These are phyloP conservation scores for Xerus rutilus DNA, from an alignment of 2,797 vertebrate species.

Conservation along the genomic window DNA sequence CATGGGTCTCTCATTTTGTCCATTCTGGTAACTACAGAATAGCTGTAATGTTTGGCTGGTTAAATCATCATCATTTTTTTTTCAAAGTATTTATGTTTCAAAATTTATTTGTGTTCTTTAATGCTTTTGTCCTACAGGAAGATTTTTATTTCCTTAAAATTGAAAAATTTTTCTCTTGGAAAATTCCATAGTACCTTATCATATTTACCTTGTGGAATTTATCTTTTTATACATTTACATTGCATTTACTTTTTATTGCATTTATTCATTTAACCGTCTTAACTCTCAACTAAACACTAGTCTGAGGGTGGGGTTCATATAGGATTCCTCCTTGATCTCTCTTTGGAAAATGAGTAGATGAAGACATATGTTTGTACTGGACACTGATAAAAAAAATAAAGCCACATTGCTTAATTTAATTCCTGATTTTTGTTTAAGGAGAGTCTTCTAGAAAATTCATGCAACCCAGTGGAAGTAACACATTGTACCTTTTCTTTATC, in stretches of 20 bases:
- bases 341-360: background rate
- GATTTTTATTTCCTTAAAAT: background rate
- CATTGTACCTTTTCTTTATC: background rate
- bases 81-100: background rate
- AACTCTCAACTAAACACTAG: background rate
- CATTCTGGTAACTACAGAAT: background rate
- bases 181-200: background rate
- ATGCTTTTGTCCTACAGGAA: background rate
- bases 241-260: background rate
- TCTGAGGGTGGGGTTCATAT: background rate
- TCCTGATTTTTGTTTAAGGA: background rate
- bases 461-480: background rate
- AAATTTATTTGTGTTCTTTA: slow-evolving; percentile 1
- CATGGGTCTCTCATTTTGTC: background rate
- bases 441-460: slow-evolving; percentile 11
- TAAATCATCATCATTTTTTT: background rate
- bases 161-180: background rate
- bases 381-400: background rate
- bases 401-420: background rate
- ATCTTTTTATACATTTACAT: slow-evolving; percentile 9
- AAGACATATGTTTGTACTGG: background rate
- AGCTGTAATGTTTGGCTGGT: background rate
- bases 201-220: background rate
- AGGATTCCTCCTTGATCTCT: background rate
- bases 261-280: background rate